These are phyloP conservation scores for Mobula hypostoma DNA, from an alignment of 2,113 vertebrate genomes.

Conservation along the genomic window DNA sequence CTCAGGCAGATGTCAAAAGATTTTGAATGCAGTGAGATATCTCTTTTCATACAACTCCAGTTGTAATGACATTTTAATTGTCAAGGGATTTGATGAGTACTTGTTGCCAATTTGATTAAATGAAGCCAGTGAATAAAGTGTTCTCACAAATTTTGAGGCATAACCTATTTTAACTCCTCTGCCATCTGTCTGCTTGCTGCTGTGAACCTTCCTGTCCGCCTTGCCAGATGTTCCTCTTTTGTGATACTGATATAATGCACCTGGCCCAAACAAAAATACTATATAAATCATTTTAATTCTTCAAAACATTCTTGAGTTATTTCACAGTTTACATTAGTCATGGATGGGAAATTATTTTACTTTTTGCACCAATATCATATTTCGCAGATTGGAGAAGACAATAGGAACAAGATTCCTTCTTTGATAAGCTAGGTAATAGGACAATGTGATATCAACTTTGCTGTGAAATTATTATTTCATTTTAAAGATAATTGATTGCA, in stretches of 20 bases:
- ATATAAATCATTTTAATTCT: conserved; percentile 12
- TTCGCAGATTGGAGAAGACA: neutral
- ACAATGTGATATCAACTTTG: neutral
- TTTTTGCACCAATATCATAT: too few relatives aligned
- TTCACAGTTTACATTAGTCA: neutral
- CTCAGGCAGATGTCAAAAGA: neutral
- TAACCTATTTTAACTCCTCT: neutral
- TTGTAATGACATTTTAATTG: conserved; percentile 6
- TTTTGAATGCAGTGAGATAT: neutral
- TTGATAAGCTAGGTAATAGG: neutral
- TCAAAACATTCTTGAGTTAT: neutral
- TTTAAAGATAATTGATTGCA: neutral
- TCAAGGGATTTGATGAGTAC: neutral
- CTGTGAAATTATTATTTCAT: neutral
- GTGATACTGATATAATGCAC: neutral
- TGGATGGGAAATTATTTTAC: neutral
- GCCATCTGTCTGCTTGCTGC: conserved; percentile 10
- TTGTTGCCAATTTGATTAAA: neutral
- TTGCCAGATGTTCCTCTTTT: neutral
- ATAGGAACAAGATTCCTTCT: neutral
- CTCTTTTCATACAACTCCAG: neutral
- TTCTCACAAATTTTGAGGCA: neutral
- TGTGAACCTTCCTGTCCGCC: neutral
- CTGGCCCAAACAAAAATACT: neutral
- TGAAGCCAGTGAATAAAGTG: neutral